Conservation (phyloP, 2,888 invertebrate genomes). For the Microplitis manilae region DNA sequence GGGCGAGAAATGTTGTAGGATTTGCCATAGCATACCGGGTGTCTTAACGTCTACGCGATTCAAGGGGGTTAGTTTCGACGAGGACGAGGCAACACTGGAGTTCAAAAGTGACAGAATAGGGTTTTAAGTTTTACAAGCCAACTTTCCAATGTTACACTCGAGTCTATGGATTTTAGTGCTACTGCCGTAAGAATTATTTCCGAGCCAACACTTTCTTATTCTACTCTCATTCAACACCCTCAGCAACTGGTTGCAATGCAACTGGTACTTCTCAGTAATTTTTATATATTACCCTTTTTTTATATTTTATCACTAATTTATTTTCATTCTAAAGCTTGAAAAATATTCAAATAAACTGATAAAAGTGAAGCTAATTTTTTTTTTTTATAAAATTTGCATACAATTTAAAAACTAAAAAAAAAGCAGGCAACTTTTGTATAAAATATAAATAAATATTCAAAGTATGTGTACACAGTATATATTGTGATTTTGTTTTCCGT, state of each 20-base stretch:
- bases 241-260: constrained; percentile 66
- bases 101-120: background rate
- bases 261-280: constrained; percentile 54
- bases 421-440: no score
- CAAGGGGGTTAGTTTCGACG: background rate
- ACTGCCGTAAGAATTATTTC: constrained; percentile 36
- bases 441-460: background rate
- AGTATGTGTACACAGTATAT: background rate
- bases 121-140: background rate
- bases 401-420: no score
- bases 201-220: constrained; percentile 10
- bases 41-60: background rate
- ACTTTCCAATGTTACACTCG: no score
- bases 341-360: background rate
- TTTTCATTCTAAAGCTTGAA: background rate
- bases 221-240: constrained; percentile 17
- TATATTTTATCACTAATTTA: constrained; percentile 5
- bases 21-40: constrained; percentile 35
- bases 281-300: background rate
- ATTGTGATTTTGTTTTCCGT: background rate
- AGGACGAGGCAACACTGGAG: background rate
- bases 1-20: constrained; percentile 34
- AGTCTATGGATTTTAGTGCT: no score
- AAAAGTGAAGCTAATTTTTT: background rate
- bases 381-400: background rate